These are phyloP conservation scores for Strongylocentrotus purpuratus DNA, from an alignment of 35 echinoderm and acorn worm species.

Conservation along the genomic window DNA sequence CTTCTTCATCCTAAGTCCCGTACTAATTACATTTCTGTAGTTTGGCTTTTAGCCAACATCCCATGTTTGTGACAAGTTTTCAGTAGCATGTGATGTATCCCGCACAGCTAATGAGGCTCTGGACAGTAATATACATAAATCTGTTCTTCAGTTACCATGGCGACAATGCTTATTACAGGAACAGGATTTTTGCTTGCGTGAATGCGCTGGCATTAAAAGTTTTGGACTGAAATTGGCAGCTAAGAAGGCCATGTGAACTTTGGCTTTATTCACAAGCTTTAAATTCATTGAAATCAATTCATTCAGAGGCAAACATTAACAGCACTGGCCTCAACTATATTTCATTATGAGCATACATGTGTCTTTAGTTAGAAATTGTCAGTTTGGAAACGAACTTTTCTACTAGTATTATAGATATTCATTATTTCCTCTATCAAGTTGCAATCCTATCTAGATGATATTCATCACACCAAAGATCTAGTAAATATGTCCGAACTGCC, in stretches of 20 bases:
- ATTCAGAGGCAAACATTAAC: not conserved
- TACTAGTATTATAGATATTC: too few relatives aligned
- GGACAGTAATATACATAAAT: not conserved
- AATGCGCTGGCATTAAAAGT: conserved; percentile 6
- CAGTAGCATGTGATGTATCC: not conserved
- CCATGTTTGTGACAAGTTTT: conserved; percentile 11
- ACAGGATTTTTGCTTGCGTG: conserved; percentile 25
- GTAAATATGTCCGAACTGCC: too few relatives aligned
- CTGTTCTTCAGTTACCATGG: conserved; percentile 20
- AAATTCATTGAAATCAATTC: not conserved
- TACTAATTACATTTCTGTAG: not conserved
- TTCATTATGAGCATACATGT: not conserved
- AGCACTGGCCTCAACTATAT: not conserved
- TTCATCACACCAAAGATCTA: too few relatives aligned
- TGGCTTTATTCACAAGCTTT: not conserved
- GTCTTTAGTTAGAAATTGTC: not conserved
- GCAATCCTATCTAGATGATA: too few relatives aligned
- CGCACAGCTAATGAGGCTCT: not conserved
- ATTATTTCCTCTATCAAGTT: too few relatives aligned
- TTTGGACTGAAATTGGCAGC: not conserved
- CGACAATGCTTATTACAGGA: conserved; percentile 9
- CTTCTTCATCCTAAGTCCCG: not conserved
- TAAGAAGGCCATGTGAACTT: not conserved
- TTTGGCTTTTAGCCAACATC: not conserved
- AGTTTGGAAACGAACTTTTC: not conserved